These are phyloP conservation scores for Physeter macrocephalus DNA, from an alignment of 2,113 vertebrate species.

Conservation along the genomic window DNA sequence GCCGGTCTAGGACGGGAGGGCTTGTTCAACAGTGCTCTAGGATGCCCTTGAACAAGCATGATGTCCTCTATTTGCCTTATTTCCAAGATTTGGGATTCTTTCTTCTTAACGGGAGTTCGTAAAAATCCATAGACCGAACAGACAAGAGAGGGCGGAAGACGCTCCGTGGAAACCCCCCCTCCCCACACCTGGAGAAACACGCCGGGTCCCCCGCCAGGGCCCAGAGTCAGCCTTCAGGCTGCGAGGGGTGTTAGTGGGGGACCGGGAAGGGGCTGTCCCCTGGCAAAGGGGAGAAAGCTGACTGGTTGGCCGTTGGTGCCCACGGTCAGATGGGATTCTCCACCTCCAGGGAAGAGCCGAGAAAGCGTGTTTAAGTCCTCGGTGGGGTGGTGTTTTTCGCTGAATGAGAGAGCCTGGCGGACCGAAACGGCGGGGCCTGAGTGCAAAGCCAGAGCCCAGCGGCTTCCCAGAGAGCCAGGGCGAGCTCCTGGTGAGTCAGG, in stretches of 20 bases:
- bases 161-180: background rate
- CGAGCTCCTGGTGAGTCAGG: too few relatives aligned
- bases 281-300: background rate
- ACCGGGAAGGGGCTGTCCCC: background rate
- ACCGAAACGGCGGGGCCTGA: background rate
- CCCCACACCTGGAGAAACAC: background rate
- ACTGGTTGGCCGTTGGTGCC: background rate
- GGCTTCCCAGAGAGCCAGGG: background rate
- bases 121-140: background rate
- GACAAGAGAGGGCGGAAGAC: background rate
- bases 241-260: accelerated
- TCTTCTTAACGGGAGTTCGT: background rate
- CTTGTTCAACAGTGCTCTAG: background rate
- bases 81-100: background rate
- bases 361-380: background rate
- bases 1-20: accelerated
- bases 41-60: background rate
- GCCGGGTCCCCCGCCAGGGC: background rate
- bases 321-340: background rate
- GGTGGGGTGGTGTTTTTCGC: background rate
- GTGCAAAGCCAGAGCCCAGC: background rate
- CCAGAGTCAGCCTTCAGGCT: background rate
- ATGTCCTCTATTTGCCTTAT: background rate
- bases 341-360: background rate
- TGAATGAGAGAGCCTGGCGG: background rate